phyloP scores from a whole-genome alignment of 2,113 vertebrate species.

The Zootoca vivipara region DNA sequence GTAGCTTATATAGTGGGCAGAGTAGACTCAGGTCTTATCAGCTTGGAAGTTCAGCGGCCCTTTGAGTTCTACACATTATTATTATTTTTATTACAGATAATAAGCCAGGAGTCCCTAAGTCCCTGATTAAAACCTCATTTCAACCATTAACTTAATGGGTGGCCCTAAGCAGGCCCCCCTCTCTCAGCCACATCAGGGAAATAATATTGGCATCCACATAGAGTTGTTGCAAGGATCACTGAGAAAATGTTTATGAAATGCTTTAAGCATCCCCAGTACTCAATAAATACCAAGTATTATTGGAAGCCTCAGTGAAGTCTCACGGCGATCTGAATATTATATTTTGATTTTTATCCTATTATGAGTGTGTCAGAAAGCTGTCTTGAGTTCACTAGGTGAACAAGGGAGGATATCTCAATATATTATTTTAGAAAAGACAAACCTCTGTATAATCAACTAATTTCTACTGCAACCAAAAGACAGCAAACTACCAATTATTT shows the following conservation, averaged over 20 bases:
- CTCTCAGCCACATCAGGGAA: background rate
- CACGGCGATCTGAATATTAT: background rate
- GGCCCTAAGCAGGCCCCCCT: background rate
- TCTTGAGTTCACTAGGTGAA: too few relatives aligned
- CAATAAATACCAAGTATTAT: background rate
- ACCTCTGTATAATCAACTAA: background rate
- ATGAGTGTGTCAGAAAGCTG: too few relatives aligned
- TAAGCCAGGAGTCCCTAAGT: background rate
- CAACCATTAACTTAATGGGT: background rate
- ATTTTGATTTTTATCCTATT: too few relatives aligned
- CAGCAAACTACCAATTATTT: conserved; percentile 8
- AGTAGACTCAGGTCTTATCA: background rate
- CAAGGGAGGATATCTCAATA: too few relatives aligned
- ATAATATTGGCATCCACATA: background rate
- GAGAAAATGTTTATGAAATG: background rate
- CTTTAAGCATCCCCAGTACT: background rate
- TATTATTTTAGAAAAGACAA: background rate
- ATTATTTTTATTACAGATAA: background rate
- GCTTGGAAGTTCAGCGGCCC: background rate
- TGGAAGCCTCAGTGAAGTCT: background rate
- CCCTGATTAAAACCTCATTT: background rate
- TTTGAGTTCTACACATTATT: background rate
- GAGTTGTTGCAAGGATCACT: background rate
- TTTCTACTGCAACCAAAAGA: background rate
- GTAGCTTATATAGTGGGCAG: background rate